These are phyloP conservation scores for Torymus texanus DNA, from an alignment of 2,888 invertebrate species.

Conservation along the genomic window DNA sequence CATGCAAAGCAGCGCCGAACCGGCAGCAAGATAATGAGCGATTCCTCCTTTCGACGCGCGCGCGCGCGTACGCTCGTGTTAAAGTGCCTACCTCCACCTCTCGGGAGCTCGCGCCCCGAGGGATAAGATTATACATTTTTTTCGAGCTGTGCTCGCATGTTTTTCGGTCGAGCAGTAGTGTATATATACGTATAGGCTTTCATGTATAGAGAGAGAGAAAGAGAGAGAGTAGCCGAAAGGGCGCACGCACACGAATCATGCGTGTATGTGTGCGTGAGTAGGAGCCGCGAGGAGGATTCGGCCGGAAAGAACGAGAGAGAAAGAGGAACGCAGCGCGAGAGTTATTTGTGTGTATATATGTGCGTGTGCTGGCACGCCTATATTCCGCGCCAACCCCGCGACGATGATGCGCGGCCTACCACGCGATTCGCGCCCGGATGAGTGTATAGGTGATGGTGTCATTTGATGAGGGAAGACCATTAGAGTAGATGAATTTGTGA, in stretches of 20 bases:
- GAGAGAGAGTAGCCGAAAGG: constrained; percentile 6
- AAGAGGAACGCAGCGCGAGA: not conserved
- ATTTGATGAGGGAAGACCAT: too few species aligned
- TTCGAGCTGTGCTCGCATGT: constrained; percentile 42
- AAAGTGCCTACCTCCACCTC: constrained; percentile 33
- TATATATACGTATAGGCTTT: constrained; percentile 49
- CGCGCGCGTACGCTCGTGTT: constrained; percentile 1
- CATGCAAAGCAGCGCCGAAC: constrained; percentile 36
- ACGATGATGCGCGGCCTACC: too few species aligned
- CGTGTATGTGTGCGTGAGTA: not conserved
- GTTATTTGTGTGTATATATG: not conserved
- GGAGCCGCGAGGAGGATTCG: not conserved
- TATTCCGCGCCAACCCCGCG: constrained; percentile 11
- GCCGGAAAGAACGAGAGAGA: constrained; percentile 23
- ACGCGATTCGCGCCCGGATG: too few species aligned
- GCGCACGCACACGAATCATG: constrained; percentile 6
- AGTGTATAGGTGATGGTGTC: too few species aligned
- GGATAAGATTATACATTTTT: constrained; percentile 40
- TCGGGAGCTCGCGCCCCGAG: constrained; percentile 40
- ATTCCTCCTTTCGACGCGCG: constrained; percentile 34
- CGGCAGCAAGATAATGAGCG: constrained; percentile 49
- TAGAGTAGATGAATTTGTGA: too few species aligned
- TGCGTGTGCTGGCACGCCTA: constrained; percentile 62
- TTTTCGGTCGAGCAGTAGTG: constrained; percentile 51
- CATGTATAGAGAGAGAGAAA: too few species aligned